Evolutionary conservation across 1,140 invertebrate genomes (phyloP).

Genomic region (Euwallacea fornicatus): DNA sequence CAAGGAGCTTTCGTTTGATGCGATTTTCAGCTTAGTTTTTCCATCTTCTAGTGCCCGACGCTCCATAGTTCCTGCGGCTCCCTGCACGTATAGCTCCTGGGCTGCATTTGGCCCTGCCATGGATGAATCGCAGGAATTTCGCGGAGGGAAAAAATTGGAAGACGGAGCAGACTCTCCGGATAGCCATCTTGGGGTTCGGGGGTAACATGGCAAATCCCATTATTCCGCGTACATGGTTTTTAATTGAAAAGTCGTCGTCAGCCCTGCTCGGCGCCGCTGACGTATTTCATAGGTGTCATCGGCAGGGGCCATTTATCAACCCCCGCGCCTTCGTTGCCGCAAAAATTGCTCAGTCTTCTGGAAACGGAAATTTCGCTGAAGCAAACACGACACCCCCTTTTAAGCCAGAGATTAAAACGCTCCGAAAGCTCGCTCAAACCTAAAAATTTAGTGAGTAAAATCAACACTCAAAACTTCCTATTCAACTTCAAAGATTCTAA

Average conservation of each 20-base stretch:
- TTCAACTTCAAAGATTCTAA: too few relatives aligned
- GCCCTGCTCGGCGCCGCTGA: conserved; percentile 41
- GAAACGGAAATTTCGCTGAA: conserved; percentile 49
- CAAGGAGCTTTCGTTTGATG: too few relatives aligned
- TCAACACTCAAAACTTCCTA: too few relatives aligned
- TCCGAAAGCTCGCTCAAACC: background rate
- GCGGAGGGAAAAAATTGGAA: background rate
- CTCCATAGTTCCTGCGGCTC: too few relatives aligned
- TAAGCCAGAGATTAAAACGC: conserved; percentile 33
- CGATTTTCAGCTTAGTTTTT: background rate
- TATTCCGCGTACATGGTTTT: conserved; percentile 54
- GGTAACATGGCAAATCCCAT: conserved; percentile 50
- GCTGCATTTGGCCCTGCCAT: conserved; percentile 20
- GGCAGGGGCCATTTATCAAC: conserved; percentile 53
- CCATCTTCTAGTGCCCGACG: too few relatives aligned
- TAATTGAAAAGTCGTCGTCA: conserved; percentile 54
- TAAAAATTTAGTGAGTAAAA: too few relatives aligned
- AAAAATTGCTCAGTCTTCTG: conserved; percentile 51
- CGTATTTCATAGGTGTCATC: conserved; percentile 54
- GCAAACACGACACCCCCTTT: conserved; percentile 43
- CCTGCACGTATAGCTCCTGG: conserved; percentile 1
- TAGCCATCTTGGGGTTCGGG: conserved; percentile 24
- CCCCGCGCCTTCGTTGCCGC: conserved; percentile 33
- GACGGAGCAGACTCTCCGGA: background rate
- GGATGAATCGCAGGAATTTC: conserved; percentile 24